Percentiles rank a stretch among this genome's conserved stretches.
phyloP scores from a whole-genome alignment of 2,113 vertebrate species.

The Campylomormyrus numenius region DNA sequence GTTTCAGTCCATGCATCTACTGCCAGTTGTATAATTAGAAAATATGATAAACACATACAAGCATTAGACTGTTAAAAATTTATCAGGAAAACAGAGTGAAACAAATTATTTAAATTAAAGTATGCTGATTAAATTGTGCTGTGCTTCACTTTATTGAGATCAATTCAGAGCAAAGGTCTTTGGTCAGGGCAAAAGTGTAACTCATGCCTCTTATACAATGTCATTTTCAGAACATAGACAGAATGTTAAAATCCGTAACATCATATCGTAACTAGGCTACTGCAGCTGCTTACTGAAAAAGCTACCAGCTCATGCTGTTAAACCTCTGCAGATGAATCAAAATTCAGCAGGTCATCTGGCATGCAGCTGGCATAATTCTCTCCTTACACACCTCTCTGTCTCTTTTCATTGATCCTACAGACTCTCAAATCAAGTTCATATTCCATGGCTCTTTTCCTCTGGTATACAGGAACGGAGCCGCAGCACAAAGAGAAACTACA shows the following conservation, averaged over 20 bases:
- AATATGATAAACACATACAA: not conserved
- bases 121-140: not conserved
- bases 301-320: not conserved
- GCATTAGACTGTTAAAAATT: not conserved
- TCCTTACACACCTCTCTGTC: not conserved
- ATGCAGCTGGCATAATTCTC: not conserved
- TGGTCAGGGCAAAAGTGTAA: not conserved
- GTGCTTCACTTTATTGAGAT: not conserved
- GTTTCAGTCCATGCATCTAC: not conserved
- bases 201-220: not conserved
- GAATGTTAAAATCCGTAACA: not conserved
- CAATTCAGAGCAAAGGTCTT: not conserved
- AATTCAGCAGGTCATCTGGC: not conserved
- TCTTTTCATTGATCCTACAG: not conserved
- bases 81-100: not conserved
- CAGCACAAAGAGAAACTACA: no score
- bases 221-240: not conserved
- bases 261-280: not conserved
- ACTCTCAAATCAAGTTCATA: not conserved
- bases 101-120: not conserved
- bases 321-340: not conserved
- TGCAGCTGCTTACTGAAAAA: not conserved
- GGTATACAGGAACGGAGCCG: not conserved
- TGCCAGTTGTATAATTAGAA: not conserved
- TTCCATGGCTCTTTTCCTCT: not conserved